Percentiles rank a stretch among this genome's conserved stretches.
Evolutionary conservation across 1,140 invertebrate genomes (phyloP).

Genomic region (Elysia chlorotica): DNA sequence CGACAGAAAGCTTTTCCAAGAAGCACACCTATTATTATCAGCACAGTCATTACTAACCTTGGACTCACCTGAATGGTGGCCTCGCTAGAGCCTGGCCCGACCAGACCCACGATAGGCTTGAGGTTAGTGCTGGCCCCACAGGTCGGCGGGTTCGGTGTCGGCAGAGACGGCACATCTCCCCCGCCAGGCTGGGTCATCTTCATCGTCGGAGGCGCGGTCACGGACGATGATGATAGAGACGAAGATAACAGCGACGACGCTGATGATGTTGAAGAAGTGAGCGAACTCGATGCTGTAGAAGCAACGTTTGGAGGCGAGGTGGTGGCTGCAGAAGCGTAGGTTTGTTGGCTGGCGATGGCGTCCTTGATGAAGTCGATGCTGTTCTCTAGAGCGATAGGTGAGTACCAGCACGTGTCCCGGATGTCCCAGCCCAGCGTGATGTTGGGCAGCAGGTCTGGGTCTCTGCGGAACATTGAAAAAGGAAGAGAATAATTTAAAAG

Average conservation of each 20-base stretch:
- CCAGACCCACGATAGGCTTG: slow-evolving; percentile 70
- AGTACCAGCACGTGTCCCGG: slow-evolving; percentile 81
- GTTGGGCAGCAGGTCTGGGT: slow-evolving; percentile 67
- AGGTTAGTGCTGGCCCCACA: not conserved
- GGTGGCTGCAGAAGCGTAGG: slow-evolving; percentile 9
- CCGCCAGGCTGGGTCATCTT: too few species aligned
- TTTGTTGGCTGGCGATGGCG: slow-evolving; percentile 61
- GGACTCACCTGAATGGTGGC: slow-evolving; percentile 67
- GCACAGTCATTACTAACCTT: not conserved
- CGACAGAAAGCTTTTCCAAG: too few species aligned
- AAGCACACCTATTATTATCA: not conserved
- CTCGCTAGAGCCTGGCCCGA: slow-evolving; percentile 74
- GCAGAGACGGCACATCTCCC: not conserved
- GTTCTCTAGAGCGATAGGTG: slow-evolving; percentile 78
- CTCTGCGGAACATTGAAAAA: too few species aligned
- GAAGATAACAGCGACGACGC: not conserved
- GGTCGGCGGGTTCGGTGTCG: not conserved
- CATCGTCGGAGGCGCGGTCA: not conserved
- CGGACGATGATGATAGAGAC: not conserved
- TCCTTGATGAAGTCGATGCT: slow-evolving; percentile 77
- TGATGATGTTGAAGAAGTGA: not conserved
- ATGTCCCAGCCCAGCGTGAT: slow-evolving; percentile 78
- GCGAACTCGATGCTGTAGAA: not conserved
- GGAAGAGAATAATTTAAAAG: too few species aligned
- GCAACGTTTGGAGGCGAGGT: not conserved